Evolutionary conservation across 2,113 vertebrate genomes (phyloP).

Genomic region (Mus pahari): DNA sequence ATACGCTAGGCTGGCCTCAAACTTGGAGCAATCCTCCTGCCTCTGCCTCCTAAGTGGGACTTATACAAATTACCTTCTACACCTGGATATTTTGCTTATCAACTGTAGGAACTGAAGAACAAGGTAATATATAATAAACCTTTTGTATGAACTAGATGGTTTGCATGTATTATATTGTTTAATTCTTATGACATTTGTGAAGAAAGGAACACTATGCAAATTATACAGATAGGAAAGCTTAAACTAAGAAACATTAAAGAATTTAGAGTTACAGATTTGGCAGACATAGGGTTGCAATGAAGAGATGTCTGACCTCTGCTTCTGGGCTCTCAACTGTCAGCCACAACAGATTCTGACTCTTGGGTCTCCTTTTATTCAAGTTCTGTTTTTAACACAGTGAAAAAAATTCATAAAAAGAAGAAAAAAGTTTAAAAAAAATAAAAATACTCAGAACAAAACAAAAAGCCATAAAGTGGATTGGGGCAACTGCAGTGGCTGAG

Average conservation of each 20-base stretch:
- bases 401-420: background rate
- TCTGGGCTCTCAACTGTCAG: background rate
- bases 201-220: background rate
- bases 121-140: slow-evolving; percentile 26
- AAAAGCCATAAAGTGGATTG: background rate
- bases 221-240: background rate
- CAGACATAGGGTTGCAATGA: background rate
- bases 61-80: background rate
- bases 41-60: background rate
- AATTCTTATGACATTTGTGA: slow-evolving; percentile 9
- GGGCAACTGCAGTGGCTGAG: background rate
- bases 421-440: background rate
- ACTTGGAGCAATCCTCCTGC: background rate
- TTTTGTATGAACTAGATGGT: background rate
- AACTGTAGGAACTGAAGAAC: background rate
- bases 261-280: slow-evolving; percentile 46
- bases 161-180: background rate
- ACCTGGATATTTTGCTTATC: slow-evolving; percentile 13
- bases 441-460: background rate
- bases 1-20: background rate
- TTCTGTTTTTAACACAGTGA: background rate
- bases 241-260: slow-evolving; percentile 7
- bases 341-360: background rate
- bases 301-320: background rate
- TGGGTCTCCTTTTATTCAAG: background rate